These are phyloP conservation scores for Doris montereyensis DNA, from an alignment of 2,888 invertebrate species.

Conservation along the genomic window DNA sequence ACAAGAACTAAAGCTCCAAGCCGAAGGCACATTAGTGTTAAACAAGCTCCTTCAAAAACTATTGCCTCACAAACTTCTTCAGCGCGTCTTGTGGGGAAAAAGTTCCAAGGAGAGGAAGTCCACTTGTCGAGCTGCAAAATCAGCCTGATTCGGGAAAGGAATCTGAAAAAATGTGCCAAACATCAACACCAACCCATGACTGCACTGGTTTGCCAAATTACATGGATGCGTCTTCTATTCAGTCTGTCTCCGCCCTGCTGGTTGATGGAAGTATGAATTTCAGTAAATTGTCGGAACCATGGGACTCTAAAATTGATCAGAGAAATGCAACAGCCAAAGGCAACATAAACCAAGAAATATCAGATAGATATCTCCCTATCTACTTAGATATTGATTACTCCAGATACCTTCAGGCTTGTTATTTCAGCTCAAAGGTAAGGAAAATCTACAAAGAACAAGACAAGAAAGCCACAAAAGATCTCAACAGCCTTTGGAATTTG, in stretches of 20 bases:
- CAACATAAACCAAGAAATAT: neutral
- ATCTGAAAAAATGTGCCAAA: constrained; percentile 49
- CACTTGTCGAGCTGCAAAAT: neutral
- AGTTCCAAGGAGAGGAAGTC: constrained; percentile 13
- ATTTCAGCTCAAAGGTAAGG: constrained; percentile 54
- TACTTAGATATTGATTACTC: constrained; percentile 57
- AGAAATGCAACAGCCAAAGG: neutral
- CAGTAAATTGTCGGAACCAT: no score
- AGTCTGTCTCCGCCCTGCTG: constrained; percentile 53
- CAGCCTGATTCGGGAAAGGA: neutral
- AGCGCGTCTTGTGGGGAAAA: constrained; percentile 48
- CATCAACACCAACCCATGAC: constrained; percentile 61
- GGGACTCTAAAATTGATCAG: no score
- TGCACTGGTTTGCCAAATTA: constrained; percentile 44
- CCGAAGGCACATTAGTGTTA: no score
- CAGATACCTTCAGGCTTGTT: constrained; percentile 61
- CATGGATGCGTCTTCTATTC: constrained; percentile 63
- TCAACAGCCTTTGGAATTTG: constrained; percentile 58
- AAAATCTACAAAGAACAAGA: constrained; percentile 58
- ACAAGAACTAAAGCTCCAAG: neutral
- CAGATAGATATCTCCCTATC: constrained; percentile 40
- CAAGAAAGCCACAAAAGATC: constrained; percentile 61
- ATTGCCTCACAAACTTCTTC: constrained; percentile 2
- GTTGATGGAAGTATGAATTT: constrained; percentile 4
- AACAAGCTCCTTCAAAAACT: neutral